phyloP scores from a whole-genome alignment of 2,888 invertebrate species.

The Nipponacmea schrenckii region DNA sequence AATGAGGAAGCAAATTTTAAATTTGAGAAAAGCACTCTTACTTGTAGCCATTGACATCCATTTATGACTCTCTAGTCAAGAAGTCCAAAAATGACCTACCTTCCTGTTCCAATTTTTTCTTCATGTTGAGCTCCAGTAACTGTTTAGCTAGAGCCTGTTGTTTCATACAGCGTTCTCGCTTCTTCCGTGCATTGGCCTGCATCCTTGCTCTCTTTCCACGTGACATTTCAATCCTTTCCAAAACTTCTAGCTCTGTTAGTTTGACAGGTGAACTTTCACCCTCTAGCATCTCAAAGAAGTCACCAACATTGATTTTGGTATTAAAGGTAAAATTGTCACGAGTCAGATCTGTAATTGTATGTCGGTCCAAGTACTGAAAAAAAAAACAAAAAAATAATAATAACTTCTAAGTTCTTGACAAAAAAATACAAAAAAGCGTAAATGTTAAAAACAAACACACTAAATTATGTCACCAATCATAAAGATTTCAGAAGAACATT shows the following conservation, averaged over 20 bases:
- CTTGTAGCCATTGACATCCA: no score
- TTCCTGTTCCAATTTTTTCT: constrained; percentile 63
- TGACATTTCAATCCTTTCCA: constrained; percentile 73
- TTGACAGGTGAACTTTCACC: constrained; percentile 71
- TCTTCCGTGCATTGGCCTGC: constrained; percentile 50
- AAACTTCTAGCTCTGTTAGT: constrained; percentile 84
- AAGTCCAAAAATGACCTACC: constrained; percentile 38
- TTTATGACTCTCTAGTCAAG: no score
- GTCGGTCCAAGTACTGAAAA: constrained; percentile 80
- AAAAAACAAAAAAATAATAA: not conserved
- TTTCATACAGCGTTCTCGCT: constrained; percentile 42
- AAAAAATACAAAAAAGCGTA: no score
- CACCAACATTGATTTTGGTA: constrained; percentile 87
- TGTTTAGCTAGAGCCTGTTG: constrained; percentile 60
- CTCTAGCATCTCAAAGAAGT: constrained; percentile 81
- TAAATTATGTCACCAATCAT: no score
- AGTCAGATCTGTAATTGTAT: constrained; percentile 75
- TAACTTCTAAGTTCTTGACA: not conserved
- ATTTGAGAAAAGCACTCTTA: no score
- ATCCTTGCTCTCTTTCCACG: constrained; percentile 57
- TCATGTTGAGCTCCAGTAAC: constrained; percentile 63
- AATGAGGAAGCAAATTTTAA: no score
- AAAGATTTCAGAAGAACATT: no score
- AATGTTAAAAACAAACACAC: no score
- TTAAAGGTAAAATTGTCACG: constrained; percentile 93